These are phyloP conservation scores for Myopa testacea DNA, from an alignment of 2,888 invertebrate genomes.

Conservation along the genomic window DNA sequence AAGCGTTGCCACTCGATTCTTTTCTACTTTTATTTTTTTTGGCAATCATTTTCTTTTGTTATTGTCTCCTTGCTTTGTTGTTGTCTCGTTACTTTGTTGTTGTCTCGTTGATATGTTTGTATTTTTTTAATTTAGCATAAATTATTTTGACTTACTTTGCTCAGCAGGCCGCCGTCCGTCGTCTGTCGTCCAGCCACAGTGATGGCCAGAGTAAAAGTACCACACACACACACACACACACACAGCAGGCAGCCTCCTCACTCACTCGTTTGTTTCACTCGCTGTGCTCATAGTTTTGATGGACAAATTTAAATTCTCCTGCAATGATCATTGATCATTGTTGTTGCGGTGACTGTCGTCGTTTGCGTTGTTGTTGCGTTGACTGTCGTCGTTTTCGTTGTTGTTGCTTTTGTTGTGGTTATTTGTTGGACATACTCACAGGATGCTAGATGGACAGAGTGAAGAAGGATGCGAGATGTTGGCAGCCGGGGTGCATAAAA, in stretches of 20 bases:
- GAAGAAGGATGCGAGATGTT: neutral
- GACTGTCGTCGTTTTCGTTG: neutral
- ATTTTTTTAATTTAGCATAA: conserved; percentile 41
- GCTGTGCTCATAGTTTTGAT: conserved; percentile 38
- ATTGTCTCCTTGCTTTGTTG: neutral
- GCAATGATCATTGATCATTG: conserved; percentile 47
- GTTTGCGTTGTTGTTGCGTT: conserved; percentile 1
- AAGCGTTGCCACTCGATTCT: conserved; percentile 27
- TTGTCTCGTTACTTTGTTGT: conserved; percentile 1
- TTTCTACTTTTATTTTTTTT: neutral
- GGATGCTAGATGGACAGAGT: neutral
- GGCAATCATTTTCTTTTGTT: neutral
- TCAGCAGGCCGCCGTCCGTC: conserved; percentile 13
- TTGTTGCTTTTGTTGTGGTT: neutral
- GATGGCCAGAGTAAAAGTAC: neutral
- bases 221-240: conserved; percentile 1
- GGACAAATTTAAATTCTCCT: conserved; percentile 48
- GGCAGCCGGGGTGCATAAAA: neutral
- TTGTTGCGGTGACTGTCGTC: neutral
- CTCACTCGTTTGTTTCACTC: conserved; percentile 12
- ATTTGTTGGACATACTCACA: neutral
- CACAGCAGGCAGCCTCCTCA: neutral
- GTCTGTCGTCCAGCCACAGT: neutral
- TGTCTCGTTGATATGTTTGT: neutral
- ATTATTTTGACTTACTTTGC: conserved; percentile 39